Evolutionary conservation across 2,888 invertebrate species (phyloP).

Genomic region (Podotricha telesiphe): DNA sequence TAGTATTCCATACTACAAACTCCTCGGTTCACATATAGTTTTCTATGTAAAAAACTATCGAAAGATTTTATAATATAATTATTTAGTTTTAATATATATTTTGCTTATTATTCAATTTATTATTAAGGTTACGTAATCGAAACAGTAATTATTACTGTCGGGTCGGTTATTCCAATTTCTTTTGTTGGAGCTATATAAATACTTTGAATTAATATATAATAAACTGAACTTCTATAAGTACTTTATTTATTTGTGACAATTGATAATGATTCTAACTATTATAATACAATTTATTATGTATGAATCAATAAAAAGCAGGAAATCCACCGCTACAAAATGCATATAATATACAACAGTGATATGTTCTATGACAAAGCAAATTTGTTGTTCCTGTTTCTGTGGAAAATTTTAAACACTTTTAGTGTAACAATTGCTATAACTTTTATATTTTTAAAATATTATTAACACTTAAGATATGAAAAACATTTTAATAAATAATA

Average conservation of each 20-base stretch:
- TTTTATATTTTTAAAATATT: too few species aligned
- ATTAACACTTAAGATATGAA: too few species aligned
- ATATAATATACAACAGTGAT: neutral
- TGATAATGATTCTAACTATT: neutral
- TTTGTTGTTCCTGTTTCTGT: neutral
- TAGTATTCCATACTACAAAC: too few species aligned
- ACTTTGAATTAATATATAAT: neutral
- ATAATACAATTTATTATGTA: neutral
- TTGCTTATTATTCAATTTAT: too few species aligned
- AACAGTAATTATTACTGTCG: conserved; percentile 2
- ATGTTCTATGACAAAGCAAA: neutral
- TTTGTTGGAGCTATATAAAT: neutral
- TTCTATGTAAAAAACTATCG: too few species aligned
- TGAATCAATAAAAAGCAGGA: neutral
- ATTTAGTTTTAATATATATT: too few species aligned
- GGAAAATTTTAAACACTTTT: too few species aligned
- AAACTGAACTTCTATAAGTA: neutral
- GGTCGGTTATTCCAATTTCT: neutral
- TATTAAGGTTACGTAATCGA: too few species aligned
- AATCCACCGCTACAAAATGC: conserved; percentile 3
- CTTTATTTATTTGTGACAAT: neutral
- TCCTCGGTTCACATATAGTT: too few species aligned
- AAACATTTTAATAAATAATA: too few species aligned
- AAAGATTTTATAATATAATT: too few species aligned
- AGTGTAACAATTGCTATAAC: too few species aligned